phyloP scores from a whole-genome alignment of 2,113 vertebrate species.

The Erpornis zantholeuca region DNA sequence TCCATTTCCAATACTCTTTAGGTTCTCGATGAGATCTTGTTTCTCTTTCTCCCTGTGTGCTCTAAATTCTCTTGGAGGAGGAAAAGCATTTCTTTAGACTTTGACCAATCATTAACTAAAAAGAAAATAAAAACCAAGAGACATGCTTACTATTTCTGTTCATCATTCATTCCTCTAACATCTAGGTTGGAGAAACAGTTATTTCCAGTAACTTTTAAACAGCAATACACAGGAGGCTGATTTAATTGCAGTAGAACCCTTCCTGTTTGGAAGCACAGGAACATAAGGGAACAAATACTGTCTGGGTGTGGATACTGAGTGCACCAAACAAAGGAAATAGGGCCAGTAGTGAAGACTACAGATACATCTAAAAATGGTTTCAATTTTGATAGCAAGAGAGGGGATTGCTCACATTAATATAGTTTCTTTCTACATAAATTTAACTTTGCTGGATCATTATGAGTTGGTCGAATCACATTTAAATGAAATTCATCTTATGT shows the following conservation, averaged over 20 bases:
- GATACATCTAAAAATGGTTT: background rate
- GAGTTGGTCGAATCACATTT: background rate
- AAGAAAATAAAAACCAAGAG: background rate
- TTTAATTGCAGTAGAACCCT: background rate
- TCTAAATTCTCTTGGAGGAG: constrained; percentile 76
- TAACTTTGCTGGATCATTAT: background rate
- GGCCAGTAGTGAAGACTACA: background rate
- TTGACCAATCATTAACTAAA: background rate
- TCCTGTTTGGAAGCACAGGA: background rate
- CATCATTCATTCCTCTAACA: background rate
- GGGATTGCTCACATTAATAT: background rate
- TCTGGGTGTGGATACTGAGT: background rate
- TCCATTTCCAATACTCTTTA: constrained; percentile 78
- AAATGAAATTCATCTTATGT: background rate
- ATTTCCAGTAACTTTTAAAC: background rate
- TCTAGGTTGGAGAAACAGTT: background rate
- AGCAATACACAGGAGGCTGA: background rate
- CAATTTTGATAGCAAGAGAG: background rate
- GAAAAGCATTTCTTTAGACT: background rate
- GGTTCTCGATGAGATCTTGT: constrained; percentile 73
- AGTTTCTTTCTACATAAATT: background rate
- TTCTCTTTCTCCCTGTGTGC: constrained; percentile 80
- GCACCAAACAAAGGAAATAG: background rate
- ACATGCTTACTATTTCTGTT: background rate
- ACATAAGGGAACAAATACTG: background rate